Evolutionary conservation across 2,113 vertebrate species (phyloP).

Genomic region (Chunga burmeisteri): DNA sequence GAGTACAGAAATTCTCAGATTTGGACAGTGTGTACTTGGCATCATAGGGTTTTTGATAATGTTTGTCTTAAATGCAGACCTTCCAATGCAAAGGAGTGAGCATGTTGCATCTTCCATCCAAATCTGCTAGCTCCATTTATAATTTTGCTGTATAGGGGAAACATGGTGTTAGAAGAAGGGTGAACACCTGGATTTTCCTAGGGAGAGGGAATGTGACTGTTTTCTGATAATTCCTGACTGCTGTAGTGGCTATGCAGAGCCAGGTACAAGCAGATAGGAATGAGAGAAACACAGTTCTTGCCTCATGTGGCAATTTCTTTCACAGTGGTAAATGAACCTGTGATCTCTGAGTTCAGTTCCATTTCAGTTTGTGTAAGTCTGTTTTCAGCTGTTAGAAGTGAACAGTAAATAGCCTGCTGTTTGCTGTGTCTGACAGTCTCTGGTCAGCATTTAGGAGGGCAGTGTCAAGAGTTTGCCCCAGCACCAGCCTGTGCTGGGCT

Average conservation of each 20-base stretch:
- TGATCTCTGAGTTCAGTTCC: background rate
- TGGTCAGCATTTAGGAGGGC: background rate
- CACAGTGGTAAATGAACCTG: background rate
- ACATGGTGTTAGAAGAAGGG: background rate
- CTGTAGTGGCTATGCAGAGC: rapidly evolving
- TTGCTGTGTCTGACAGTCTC: background rate
- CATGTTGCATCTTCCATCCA: background rate
- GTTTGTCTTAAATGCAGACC: background rate
- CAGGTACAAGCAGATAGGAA: background rate
- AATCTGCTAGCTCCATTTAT: background rate
- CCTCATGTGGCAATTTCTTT: background rate
- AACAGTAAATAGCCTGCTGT: background rate
- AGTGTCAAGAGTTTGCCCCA: background rate
- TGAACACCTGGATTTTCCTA: background rate
- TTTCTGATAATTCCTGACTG: background rate
- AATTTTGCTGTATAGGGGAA: background rate
- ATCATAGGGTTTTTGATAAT: background rate
- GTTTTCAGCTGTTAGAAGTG: background rate
- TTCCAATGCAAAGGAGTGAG: background rate
- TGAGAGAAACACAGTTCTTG: background rate
- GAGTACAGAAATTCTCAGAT: background rate
- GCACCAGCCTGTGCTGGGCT: background rate
- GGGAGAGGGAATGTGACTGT: background rate
- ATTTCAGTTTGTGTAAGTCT: background rate
- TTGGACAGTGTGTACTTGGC: background rate